Evolutionary conservation across 2,113 vertebrate species (phyloP).

Genomic region (Megaleporinus macrocephalus): DNA sequence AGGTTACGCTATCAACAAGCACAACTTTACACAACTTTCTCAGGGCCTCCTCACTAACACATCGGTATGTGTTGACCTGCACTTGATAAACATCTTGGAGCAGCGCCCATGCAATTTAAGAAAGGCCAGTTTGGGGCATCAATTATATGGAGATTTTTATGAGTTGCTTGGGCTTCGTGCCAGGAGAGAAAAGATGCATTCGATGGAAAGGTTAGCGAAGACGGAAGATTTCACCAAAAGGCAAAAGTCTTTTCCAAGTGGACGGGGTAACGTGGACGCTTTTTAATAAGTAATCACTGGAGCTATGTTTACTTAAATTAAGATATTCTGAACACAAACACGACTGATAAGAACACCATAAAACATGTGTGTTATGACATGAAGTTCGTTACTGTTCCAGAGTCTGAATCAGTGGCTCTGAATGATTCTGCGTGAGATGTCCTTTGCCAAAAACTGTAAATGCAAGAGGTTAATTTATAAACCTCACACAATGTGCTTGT

Average conservation of each 20-base stretch:
- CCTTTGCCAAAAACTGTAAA: constrained; percentile 63
- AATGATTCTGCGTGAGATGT: constrained; percentile 53
- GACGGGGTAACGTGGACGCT: constrained; percentile 6
- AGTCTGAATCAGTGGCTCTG: constrained; percentile 51
- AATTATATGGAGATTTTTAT: constrained; percentile 65
- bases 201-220: constrained; percentile 31
- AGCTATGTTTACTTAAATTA: constrained; percentile 52
- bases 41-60: constrained; percentile 38
- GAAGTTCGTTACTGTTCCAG: constrained; percentile 51
- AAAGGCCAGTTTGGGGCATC: constrained; percentile 63
- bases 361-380: constrained; percentile 59
- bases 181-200: constrained; percentile 52
- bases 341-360: constrained; percentile 59
- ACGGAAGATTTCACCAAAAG: constrained; percentile 23
- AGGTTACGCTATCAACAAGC: constrained; percentile 54
- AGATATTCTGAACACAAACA: constrained; percentile 55
- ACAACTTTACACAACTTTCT: constrained; percentile 39
- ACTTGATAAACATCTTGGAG: constrained; percentile 65
- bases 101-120: constrained; percentile 60
- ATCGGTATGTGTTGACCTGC: constrained; percentile 62
- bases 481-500: constrained; percentile 70
- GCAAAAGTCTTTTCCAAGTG: constrained; percentile 27
- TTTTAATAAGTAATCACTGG: constrained; percentile 44
- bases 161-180: constrained; percentile 54
- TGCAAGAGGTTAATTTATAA: constrained; percentile 74